These are phyloP conservation scores for Helicoverpa zea DNA, from an alignment of 1,140 invertebrate species.

Conservation along the genomic window DNA sequence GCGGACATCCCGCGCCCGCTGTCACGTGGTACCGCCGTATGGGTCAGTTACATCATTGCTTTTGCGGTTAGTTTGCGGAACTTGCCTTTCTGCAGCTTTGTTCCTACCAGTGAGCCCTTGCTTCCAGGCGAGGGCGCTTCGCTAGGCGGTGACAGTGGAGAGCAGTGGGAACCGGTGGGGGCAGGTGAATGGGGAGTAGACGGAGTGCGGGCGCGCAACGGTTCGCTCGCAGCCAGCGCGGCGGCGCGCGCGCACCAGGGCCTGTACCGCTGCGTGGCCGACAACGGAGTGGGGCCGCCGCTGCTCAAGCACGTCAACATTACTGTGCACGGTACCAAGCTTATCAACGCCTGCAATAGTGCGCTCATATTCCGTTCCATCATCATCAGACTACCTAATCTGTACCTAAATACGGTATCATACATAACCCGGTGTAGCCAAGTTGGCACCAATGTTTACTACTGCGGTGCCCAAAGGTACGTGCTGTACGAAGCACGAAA, in stretches of 20 bases:
- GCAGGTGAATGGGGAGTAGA: constrained; percentile 31
- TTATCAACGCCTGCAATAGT: neutral
- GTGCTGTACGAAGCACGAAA: too few species aligned
- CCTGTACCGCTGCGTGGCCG: constrained; percentile 92
- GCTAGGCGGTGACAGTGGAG: constrained; percentile 51
- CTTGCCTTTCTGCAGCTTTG: neutral
- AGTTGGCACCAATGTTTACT: too few species aligned
- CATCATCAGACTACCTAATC: too few species aligned
- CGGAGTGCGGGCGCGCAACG: constrained; percentile 81
- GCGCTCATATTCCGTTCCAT: neutral
- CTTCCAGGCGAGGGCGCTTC: constrained; percentile 54
- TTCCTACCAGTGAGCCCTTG: neutral
- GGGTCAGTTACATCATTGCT: constrained; percentile 70
- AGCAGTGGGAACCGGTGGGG: constrained; percentile 51
- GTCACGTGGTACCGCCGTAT: constrained; percentile 90
- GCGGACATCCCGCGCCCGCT: constrained; percentile 89
- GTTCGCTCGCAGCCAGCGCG: constrained; percentile 88
- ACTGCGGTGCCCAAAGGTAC: too few species aligned
- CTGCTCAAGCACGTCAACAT: constrained; percentile 90
- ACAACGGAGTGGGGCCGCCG: constrained; percentile 92
- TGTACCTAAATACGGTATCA: too few species aligned
- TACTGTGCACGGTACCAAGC: constrained; percentile 88
- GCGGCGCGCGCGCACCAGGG: constrained; percentile 89
- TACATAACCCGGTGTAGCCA: too few species aligned
- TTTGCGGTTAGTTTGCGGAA: neutral